Base-by-base conservation (phyloP, 2,113 vertebrate genomes). In the Orientallactaga bullata region DNA sequence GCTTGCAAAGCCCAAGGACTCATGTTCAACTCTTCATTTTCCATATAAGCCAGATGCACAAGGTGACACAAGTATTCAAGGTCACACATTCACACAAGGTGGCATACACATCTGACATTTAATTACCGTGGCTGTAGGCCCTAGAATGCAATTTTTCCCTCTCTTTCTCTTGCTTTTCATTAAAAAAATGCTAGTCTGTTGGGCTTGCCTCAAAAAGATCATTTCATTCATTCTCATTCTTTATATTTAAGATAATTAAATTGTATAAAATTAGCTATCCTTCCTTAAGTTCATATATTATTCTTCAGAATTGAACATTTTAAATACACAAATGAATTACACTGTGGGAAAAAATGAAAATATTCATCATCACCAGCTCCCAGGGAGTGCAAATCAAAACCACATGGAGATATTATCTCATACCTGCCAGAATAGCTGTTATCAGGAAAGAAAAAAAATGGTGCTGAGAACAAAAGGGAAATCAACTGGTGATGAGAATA, bases 301-400 rank as follows among this genome's bases (percentile, higher is more conserved):
- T 61, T 91, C 94, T 93, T 91, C n/a, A 74, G 60, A 94, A 93
- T 16, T 35, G 11, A 85, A 69, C 7, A 86, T 76, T 93, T 91
- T 35, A 94, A 95, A 90, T 28, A 2, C 18, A 90, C 66, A 85
- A 81, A 23, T 88, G 7, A 92, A 90, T 90, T 63, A 23, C 20
- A 63, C 69, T 17, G 66, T 80, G 61, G 86, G 28, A 71, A 92
- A 92, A 91, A 82, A 42, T 68, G 6, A 84, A 63, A 88, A 37
- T 58, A 11, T 7, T 71, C 20, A 39, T 28, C 24, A 77, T 83
- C 24, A 65, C 13, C 55, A 69, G 42, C 26, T 68, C 32, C 26
- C 47, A 58, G n/a, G 26, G 26, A 85, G 58, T 28, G 20, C 28
- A 91, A 77, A 76, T 55, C 35, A 65, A 85, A 76, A 28, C 71